Base-by-base conservation (phyloP, 1,140 invertebrate species). In the Trichomalopsis sarcophagae region DNA sequence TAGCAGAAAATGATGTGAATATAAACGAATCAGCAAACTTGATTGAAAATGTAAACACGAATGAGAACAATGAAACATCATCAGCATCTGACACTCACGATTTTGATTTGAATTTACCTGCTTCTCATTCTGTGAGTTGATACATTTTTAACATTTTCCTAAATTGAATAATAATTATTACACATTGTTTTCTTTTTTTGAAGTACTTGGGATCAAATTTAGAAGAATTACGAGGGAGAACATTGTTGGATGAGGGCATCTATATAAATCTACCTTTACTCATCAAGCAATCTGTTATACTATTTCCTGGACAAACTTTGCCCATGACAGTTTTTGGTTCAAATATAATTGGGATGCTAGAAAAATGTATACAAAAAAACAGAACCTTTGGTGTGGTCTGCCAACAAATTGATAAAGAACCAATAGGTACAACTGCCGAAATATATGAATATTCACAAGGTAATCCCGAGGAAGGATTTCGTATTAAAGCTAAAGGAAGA, bases 271-370 rank as follows among this genome's bases (percentile, higher is more conserved):
- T 97, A 50, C 95, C 96, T 13, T 88, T 97, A 30, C 91, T 96
- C 36, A 91, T 94, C 55, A 93, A 94, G 74, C 93, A 95, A 68
- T 94, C 94, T 68, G 92, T 96, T 40, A 93, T 96, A 14, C 89
- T 96, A 55, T 95, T 97, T 83, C 96, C 96, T 36, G 96, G 96
- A 10, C 96, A 97, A 90, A 96, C 95, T 33, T 90, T 97, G 40
- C 96, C 96, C 1, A 93, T 97, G 30, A 95, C 95, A 86, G 92
- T 96, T n/a, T 95, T 94, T 86, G 93, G 94, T 68, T 89, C 91
- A 40, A 90, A 92, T 40, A 92, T 92, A 66, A 94, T 95, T 50
- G 91, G 94, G 55, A 95, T 95, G 95, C 89, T 95, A 55, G 92
- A 92, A 84, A 90, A 91, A n/a, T 94, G 94, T 81, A 94, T 96